phyloP scores from a whole-genome alignment of 1,140 invertebrate genomes.

The Ridgeia piscesae region DNA sequence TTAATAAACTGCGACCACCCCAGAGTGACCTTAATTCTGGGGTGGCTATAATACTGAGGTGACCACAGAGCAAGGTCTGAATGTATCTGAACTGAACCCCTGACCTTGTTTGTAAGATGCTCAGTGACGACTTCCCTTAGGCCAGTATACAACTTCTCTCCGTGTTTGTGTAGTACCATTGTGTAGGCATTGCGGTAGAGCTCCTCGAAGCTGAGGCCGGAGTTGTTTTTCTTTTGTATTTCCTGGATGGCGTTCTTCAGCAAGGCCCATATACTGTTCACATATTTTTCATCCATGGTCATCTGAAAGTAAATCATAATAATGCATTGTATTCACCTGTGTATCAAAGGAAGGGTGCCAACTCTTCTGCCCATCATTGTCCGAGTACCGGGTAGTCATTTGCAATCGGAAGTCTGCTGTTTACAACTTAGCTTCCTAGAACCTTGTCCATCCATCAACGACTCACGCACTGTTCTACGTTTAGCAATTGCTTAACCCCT shows the following conservation, averaged over 20 bases:
- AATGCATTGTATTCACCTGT: not conserved
- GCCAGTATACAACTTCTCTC: constrained; percentile 94
- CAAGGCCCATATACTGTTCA: constrained; percentile 95
- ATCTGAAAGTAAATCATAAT: constrained; percentile 68
- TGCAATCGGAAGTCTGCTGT: too few species aligned
- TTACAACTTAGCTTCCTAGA: too few species aligned
- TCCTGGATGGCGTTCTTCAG: constrained; percentile 99
- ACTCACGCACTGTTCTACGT: too few species aligned
- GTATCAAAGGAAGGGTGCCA: too few species aligned
- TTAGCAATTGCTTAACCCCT: too few species aligned
- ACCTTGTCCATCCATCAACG: too few species aligned
- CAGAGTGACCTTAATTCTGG: too few species aligned
- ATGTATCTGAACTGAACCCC: constrained; percentile 11
- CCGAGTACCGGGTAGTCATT: too few species aligned
- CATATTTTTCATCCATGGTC: constrained; percentile 99
- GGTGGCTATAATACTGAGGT: too few species aligned
- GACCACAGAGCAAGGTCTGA: too few species aligned
- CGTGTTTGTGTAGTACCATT: constrained; percentile 98
- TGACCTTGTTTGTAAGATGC: constrained; percentile 91
- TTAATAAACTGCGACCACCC: too few species aligned
- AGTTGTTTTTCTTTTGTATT: constrained; percentile 99
- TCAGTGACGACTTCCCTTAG: constrained; percentile 97
- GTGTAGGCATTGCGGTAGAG: constrained; percentile 99
- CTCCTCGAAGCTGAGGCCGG: constrained; percentile 98
- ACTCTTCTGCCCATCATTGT: too few species aligned